Evolutionary conservation across 2,888 invertebrate species (phyloP).

Genomic region (Troides helena): DNA sequence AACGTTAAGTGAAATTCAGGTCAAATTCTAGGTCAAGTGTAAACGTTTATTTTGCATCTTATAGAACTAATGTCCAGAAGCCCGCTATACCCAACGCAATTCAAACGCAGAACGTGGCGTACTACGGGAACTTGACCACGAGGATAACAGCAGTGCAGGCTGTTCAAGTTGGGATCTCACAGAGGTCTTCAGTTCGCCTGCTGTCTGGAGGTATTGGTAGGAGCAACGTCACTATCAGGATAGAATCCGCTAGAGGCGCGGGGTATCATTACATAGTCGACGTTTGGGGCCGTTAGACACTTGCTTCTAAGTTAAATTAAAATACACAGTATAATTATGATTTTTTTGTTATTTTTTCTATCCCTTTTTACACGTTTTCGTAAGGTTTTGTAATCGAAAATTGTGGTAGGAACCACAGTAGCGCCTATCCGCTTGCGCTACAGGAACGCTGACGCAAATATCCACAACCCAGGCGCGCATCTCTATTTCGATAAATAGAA

Average conservation of each 20-base stretch:
- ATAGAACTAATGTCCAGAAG: slow-evolving; percentile 9
- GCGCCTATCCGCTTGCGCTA: no score
- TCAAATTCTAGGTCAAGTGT: no score
- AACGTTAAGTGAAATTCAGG: no score
- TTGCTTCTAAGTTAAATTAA: no score
- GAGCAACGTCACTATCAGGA: slow-evolving; percentile 7
- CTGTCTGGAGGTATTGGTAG: slow-evolving; percentile 4
- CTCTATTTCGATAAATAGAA: no score
- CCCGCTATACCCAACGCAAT: slow-evolving; percentile 1
- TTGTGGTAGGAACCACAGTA: no score
- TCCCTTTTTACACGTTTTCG: no score
- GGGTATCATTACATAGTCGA: slow-evolving; percentile 13
- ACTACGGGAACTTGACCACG: slow-evolving; percentile 1
- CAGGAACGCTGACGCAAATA: no score
- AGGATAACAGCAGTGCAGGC: slow-evolving; percentile 1
- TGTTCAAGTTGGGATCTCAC: not conserved
- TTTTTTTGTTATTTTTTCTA: no score
- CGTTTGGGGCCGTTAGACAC: slow-evolving; percentile 9
- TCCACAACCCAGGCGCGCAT: no score
- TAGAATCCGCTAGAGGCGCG: not conserved
- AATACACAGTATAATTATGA: no score
- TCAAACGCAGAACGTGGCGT: slow-evolving; percentile 8
- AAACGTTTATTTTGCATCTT: not conserved
- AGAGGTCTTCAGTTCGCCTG: not conserved
- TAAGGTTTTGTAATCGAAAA: no score